Evolutionary conservation across 1,140 invertebrate species (phyloP), one percentile per base, ranked within the genome.

Genomic region (Zaprionus davidi): DNA sequence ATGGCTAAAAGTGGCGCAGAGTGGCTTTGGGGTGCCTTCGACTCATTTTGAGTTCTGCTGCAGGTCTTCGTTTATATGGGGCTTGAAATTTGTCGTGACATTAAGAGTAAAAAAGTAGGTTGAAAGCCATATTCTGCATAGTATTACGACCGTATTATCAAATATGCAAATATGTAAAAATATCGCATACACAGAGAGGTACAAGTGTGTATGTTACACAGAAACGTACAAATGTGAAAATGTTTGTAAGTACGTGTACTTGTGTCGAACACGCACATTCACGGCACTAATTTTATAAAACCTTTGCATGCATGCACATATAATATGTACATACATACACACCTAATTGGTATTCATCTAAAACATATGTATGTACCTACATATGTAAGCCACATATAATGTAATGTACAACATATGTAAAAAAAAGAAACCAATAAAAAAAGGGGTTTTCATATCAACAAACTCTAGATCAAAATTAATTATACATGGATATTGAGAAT

Each of bases 1-100:
- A 69, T 74, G 68, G 41, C 13, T 26, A 3, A 36, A 71, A 64
- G 34, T 75, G 55, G 73, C 59, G 64, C 60, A 76, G 44, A 41
- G 51, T 51, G 49, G 36, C 36, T 49, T 68, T 49, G 28, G 38
- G 66, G 12, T 46, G 6, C n/a, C 9, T 17, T 28, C 17, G 36
- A 11, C 15, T 17, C 20, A 46, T 46, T 46, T 41, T 36, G n/a
- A 12, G n/a, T 17, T 36, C 49, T 24, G 11, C 2, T 20, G 41
- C n/a, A 46, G n/a, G 41, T 46, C n/a, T n/a, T 46, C 7, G 41
- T 17, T 17, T 17, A 3, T 46, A 46, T 46, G 41, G n/a, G 41
- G 2, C 41, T 6, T n/a, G 1, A 46, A 17, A 17, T 17, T 46
- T 46, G 2, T 20, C 41, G 15, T 17, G 7, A 17, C 41, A 46